phyloP scores from a whole-genome alignment of 1,140 invertebrate species.

The Drosophila biarmipes region DNA sequence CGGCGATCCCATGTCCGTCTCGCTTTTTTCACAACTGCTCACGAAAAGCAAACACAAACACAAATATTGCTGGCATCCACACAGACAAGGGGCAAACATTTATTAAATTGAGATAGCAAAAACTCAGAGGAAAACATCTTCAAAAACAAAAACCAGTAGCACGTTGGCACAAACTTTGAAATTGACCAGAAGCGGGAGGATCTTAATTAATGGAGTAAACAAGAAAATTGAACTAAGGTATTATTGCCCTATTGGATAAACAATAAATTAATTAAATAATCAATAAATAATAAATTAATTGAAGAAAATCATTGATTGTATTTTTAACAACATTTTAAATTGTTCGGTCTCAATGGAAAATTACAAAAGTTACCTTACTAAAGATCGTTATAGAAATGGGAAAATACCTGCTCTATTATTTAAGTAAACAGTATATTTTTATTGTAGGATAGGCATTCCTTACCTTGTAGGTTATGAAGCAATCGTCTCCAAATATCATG shows the following conservation, averaged over 20 bases:
- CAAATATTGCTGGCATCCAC: conserved; percentile 60
- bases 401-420: too few species aligned
- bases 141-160: conserved; percentile 37
- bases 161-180: conserved; percentile 20
- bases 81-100: conserved; percentile 54
- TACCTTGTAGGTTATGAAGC: not conserved
- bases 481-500: not conserved
- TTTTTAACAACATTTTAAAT: too few species aligned
- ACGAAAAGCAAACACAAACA: conserved; percentile 72
- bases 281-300: too few species aligned
- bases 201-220: conserved; percentile 29
- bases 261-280: too few species aligned
- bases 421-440: too few species aligned
- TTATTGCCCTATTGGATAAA: too few species aligned
- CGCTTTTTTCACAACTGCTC: conserved; percentile 73
- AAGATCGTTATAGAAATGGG: too few species aligned
- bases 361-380: not conserved
- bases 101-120: conserved; percentile 25
- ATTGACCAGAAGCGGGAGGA: conserved; percentile 8
- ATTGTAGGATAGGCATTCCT: not conserved
- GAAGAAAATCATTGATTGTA: too few species aligned
- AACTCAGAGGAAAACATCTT: conserved; percentile 31
- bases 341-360: too few species aligned
- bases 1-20: conserved; percentile 21
- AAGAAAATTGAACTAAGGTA: conserved; percentile 2